Base-by-base conservation (phyloP, 30 jellyfish, hydroid and myxozoan species). In the Pelagia noctiluca region DNA sequence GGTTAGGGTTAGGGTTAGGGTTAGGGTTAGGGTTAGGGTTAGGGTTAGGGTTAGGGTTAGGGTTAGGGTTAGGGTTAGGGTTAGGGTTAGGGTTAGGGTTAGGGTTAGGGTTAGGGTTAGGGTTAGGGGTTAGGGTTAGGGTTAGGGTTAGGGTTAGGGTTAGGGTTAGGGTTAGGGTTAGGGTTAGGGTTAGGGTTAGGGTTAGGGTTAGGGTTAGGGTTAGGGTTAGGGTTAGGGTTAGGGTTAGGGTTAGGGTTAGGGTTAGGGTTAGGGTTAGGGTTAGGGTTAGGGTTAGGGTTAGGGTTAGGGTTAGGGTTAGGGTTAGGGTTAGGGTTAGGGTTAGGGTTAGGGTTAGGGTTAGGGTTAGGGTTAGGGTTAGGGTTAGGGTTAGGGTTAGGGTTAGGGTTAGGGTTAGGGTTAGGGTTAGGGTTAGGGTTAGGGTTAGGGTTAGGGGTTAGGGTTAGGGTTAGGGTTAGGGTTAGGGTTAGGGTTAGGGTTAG, bases 401-500 rank as follows among this genome's bases (percentile, higher is more conserved):
- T 16, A n/a, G 75, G 75, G 21, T 63, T 16, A n/a, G 42, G 75
- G 21, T 24, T 16, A 25, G 78, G 5, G 18, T 29, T 16, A 25
- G 53, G 53, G 25, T 65, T 22, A 50, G 78, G 54, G n/a, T 65
- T 65, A 54, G n/a, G n/a, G n/a, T n/a, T n/a, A n/a, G n/a, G n/a
- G n/a, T n/a, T n/a, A n/a, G n/a, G n/a, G n/a, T n/a, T n/a, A n/a
- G n/a, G n/a, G n/a, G n/a, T n/a, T n/a, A n/a, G n/a, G n/a, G n/a
- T n/a, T n/a, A n/a, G n/a, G n/a, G n/a, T n/a, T n/a, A n/a, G 70
- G 70, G 70, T 54, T 54, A 54, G 70, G 70, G 70, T 54, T 54
- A 66, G 78, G 54, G 78, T 65, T 65, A 34, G 54, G 54, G 78
- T 34, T 65, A 65, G 78, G 50, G 54, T 50, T 24, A 24, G 25